Percentiles rank a stretch among this genome's conserved stretches.
These are phyloP conservation scores for Catocala sponsa DNA, from an alignment of 2,888 invertebrate species.

Conservation along the genomic window DNA sequence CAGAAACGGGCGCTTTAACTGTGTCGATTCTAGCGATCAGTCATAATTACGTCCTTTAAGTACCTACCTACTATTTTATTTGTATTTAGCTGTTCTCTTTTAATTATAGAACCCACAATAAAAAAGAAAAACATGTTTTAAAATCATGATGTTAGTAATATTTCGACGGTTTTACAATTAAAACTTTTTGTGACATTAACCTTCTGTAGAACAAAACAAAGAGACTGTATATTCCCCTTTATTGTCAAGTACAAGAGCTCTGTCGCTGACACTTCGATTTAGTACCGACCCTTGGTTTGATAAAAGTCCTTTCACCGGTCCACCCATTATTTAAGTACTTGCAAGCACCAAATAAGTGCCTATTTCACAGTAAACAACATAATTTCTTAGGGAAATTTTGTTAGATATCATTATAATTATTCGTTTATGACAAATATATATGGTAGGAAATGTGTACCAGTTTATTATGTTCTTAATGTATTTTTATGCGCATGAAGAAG, in stretches of 20 bases:
- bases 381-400: conserved; percentile 28
- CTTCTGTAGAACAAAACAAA: conserved; percentile 67
- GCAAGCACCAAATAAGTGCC: conserved; percentile 47
- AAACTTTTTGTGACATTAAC: conserved; percentile 30
- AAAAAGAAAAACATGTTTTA: too few relatives aligned
- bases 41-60: too few relatives aligned
- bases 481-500: conserved; percentile 18
- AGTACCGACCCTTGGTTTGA: conserved; percentile 80
- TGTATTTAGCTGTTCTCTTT: too few relatives aligned
- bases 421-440: conserved; percentile 4
- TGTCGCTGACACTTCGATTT: conserved; percentile 84
- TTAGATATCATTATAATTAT: conserved; percentile 3
- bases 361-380: conserved; percentile 53
- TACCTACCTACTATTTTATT: too few relatives aligned
- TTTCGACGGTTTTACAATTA: conserved; percentile 5
- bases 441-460: background rate
- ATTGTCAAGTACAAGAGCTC: conserved; percentile 78
- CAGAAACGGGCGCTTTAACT: too few relatives aligned
- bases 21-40: too few relatives aligned
- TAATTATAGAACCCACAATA: too few relatives aligned
- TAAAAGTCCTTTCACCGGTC: conserved; percentile 76
- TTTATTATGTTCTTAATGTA: conserved; percentile 14
- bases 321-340: conserved; percentile 72
- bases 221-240: conserved; percentile 74
- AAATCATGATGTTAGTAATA: too few relatives aligned